Base-by-base conservation (phyloP, 2,888 invertebrate genomes). In the Crioceris asparagi region DNA sequence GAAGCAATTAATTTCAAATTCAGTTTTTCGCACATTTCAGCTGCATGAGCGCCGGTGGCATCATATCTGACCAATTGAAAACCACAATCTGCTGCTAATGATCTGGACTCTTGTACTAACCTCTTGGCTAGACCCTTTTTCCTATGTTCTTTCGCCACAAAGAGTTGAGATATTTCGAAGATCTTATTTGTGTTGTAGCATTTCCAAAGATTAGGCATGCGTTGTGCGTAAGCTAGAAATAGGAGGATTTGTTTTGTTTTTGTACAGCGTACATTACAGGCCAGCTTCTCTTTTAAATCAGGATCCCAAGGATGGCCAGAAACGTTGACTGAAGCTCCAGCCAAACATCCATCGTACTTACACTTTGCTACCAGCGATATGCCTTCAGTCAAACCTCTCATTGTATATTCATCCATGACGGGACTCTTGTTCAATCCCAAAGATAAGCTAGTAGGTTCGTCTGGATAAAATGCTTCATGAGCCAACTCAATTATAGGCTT, bases 371-470 rank as follows among this genome's bases (percentile, higher is more conserved):
- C 40, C 15, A 43, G 11, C 15, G 50, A 47, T 17, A 45, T 36
- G 8, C 48, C 68, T 45, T 40, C 54, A 30, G 52, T 65, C 65
- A 50, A 56, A 62, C 37, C 46, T 23, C 48, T 42, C 17, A 51
- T 26, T 2, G 48, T 41, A n/a, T 35, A 23, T 29, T 56, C 53
- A 16, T 56, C 54, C 35, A 56, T 33, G 3, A 54, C 35, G 1
- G 49, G 32, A 32, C 53, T 54, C 0, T 48, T 47, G 55, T 66
- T 23, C 56, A 74, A 64, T 59, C 69, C 69, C 1, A 73, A 54
- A n/a, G n/a, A n/a, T n/a, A n/a, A n/a, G n/a, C 68, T 56, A 27
- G 65, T 68, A 2, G 75, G 74, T 52, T 75, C 75, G 1, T 71
- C 66, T 1, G 66, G 65, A 64, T 70, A 72, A 53, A 66, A 71